Evolutionary conservation across 2,797 vertebrate species (phyloP).

Genomic region (Xenentodon cancila): DNA sequence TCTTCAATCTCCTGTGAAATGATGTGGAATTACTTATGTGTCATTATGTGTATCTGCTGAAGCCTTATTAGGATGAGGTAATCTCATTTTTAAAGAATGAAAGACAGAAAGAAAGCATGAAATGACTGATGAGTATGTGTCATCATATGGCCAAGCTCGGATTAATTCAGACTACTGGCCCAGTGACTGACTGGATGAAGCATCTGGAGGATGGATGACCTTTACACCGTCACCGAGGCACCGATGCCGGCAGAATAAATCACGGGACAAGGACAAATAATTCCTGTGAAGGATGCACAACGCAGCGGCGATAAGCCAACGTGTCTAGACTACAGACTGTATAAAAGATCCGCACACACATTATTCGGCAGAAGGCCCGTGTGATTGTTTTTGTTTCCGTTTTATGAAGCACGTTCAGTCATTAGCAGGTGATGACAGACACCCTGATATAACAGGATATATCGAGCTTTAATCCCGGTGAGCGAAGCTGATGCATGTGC

Average conservation of each 20-base stretch:
- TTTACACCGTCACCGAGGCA: conserved; percentile 46
- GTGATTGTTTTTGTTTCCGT: conserved; percentile 8
- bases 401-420: conserved; percentile 17
- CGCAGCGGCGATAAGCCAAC: neutral
- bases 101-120: neutral
- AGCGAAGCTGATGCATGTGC: conserved; percentile 38
- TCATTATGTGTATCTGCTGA: no score
- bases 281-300: neutral
- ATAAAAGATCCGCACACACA: neutral
- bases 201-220: conserved; percentile 51
- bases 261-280: conserved; percentile 50
- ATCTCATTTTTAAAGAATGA: no score
- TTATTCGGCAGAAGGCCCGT: conserved; percentile 28
- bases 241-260: conserved; percentile 42
- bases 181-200: conserved; percentile 32
- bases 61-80: neutral
- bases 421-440: conserved; percentile 40
- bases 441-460: conserved; percentile 47
- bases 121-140: neutral
- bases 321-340: neutral
- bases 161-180: conserved; percentile 10
- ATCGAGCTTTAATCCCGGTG: conserved; percentile 55
- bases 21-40: no score
- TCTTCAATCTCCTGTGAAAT: no score
- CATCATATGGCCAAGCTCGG: conserved; percentile 6